Conservation (phyloP, 1,140 invertebrate species). For the Bombus sylvicola region DNA sequence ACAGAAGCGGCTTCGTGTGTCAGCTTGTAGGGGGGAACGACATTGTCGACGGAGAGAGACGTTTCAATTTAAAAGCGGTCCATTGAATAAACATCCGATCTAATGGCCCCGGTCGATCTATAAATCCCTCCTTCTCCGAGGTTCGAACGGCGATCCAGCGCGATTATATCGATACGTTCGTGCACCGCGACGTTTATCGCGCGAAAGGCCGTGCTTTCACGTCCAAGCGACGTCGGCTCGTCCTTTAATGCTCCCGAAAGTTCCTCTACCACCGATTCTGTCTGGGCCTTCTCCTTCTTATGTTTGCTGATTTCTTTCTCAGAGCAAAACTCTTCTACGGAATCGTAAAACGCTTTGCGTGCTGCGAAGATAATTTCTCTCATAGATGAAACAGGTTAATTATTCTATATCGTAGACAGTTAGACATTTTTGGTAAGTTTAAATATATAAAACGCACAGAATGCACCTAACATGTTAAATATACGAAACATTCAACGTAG, state of each 20-base stretch:
- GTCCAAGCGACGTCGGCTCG: constrained; percentile 19
- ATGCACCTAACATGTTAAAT: no score
- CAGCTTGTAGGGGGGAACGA: constrained; percentile 28
- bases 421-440: no score
- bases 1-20: constrained; percentile 47
- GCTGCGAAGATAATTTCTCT: background rate
- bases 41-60: constrained; percentile 60
- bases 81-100: constrained; percentile 74
- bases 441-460: no score
- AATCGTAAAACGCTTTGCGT: background rate
- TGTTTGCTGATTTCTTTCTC: no score
- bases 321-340: background rate
- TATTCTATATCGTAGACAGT: no score
- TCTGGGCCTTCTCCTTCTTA: background rate
- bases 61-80: constrained; percentile 75
- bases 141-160: constrained; percentile 14
- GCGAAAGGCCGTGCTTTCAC: constrained; percentile 38
- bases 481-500: no score
- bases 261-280: constrained; percentile 2
- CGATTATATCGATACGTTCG: constrained; percentile 49
- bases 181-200: constrained; percentile 42
- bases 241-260: constrained; percentile 5
- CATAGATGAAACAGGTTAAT: no score
- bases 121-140: constrained; percentile 63
- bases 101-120: constrained; percentile 71